These are phyloP conservation scores for Cheilosia grossa DNA, from an alignment of 2,888 invertebrate genomes.

Conservation along the genomic window DNA sequence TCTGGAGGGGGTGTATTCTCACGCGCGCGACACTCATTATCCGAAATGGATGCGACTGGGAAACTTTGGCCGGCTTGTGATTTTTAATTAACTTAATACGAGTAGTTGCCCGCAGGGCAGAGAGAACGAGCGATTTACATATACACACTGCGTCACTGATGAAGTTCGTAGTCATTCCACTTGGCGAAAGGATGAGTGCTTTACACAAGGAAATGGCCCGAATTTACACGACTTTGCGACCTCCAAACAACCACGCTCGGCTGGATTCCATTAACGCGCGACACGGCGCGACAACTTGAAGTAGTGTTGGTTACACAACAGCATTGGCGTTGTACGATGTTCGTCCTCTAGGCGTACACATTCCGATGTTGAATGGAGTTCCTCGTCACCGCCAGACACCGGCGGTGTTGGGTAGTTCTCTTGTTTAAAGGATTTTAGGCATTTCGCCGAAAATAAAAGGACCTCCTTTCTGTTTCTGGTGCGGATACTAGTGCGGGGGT, in stretches of 20 bases:
- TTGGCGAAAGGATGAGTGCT: conserved; percentile 33
- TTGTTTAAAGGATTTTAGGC: conserved; percentile 72
- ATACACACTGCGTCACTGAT: conserved; percentile 33
- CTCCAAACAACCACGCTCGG: conserved; percentile 67
- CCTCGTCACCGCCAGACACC: conserved; percentile 64
- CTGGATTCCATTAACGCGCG: conserved; percentile 68
- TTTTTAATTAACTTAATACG: conserved; percentile 74
- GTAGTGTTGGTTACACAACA: conserved; percentile 60
- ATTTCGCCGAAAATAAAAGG: conserved; percentile 68
- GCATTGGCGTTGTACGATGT: background rate
- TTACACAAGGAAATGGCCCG: conserved; percentile 61
- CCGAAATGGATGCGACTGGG: background rate
- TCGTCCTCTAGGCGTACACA: conserved; percentile 64
- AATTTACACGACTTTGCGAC: conserved; percentile 68
- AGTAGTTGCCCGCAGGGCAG: conserved; percentile 48
- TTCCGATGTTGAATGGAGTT: conserved; percentile 63
- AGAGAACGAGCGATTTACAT: background rate
- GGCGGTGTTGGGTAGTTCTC: conserved; percentile 31
- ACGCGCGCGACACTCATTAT: background rate
- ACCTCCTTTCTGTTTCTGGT: conserved; percentile 67
- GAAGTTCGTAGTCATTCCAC: conserved; percentile 29
- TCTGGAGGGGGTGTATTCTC: conserved; percentile 45
- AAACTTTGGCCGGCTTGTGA: conserved; percentile 50
- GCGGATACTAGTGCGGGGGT: background rate
- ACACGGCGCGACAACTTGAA: conserved; percentile 48